Evolutionary conservation across 2,113 vertebrate genomes (phyloP).

Genomic region (Acrocephalus kingi): DNA sequence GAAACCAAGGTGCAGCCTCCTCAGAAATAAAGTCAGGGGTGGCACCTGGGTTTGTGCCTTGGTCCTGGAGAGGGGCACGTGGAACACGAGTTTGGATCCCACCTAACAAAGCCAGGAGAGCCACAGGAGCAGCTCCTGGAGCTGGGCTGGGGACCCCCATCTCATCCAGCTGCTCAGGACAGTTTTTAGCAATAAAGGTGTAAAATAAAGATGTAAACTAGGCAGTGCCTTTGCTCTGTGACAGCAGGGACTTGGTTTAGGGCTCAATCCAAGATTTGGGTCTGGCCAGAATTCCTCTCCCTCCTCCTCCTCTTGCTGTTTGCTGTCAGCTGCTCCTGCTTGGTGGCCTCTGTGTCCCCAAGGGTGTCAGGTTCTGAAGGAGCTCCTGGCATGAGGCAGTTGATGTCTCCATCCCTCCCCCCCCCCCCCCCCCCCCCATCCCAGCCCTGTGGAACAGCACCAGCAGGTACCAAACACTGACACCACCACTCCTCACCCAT

Average conservation of each 20-base stretch:
- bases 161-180: background rate
- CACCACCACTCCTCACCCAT: background rate
- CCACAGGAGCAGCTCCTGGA: fast-evolving
- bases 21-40: background rate
- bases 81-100: background rate
- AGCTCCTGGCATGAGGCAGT: background rate
- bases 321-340: background rate
- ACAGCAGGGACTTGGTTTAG: background rate
- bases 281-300: background rate
- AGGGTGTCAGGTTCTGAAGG: background rate
- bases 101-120: fast-evolving
- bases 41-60: background rate
- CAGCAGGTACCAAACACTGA: background rate
- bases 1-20: background rate
- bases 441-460: background rate
- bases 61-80: fast-evolving
- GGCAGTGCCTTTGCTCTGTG: background rate
- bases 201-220: background rate
- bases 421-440: background rate
- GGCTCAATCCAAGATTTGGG: background rate
- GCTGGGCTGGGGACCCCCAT: background rate
- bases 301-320: background rate
- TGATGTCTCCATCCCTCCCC: background rate
- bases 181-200: background rate
- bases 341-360: fast-evolving